Percentiles rank a stretch among this genome's conserved stretches.
Conservation (phyloP, 2,797 vertebrate species). For the Centropyge bicolor region DNA sequence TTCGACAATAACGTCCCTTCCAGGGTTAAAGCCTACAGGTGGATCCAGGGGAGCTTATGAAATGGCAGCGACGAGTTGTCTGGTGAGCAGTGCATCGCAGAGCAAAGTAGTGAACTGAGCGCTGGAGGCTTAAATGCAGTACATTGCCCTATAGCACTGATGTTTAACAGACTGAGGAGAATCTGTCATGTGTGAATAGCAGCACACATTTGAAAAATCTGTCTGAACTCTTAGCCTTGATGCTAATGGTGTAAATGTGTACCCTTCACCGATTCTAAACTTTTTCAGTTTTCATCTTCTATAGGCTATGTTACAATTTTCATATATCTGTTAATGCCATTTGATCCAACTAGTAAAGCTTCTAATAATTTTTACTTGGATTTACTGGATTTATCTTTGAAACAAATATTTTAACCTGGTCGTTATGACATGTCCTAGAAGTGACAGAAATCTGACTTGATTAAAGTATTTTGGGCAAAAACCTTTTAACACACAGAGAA, state of each 20-base stretch:
- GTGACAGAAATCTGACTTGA: not conserved
- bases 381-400: not conserved
- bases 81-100: constrained; percentile 10
- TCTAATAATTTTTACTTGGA: not conserved
- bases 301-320: not conserved
- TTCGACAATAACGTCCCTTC: not conserved
- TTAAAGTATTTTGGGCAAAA: not conserved
- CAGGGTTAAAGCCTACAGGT: not conserved
- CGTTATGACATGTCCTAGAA: too few relatives aligned
- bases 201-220: not conserved
- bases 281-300: not conserved
- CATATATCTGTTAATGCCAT: not conserved
- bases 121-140: constrained; percentile 16
- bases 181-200: not conserved
- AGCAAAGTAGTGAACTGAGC: not conserved
- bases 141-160: not conserved
- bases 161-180: constrained; percentile 2
- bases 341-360: not conserved
- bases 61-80: not conserved
- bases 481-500: not conserved
- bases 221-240: not conserved
- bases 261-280: not conserved
- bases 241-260: not conserved
- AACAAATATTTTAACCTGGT: not conserved
- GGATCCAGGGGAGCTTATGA: constrained; percentile 2